These are phyloP conservation scores for Cranoglanis bouderius DNA, from an alignment of 2,113 vertebrate species.

Conservation along the genomic window DNA sequence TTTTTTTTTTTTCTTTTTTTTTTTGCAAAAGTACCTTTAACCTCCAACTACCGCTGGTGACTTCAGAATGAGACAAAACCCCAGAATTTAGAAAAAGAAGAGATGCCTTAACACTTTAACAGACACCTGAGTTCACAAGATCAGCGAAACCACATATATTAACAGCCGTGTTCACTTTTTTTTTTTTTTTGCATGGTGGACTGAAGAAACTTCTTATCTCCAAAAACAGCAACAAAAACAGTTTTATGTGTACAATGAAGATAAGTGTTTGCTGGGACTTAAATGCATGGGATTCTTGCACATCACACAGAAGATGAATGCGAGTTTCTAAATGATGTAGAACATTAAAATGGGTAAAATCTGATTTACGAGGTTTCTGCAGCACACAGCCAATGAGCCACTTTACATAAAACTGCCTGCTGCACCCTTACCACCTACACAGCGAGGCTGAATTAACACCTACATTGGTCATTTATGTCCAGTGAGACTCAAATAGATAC, in stretches of 20 bases:
- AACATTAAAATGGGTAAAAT: constrained; percentile 4
- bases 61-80: not conserved
- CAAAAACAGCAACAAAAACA: constrained; percentile 8
- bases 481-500: not conserved
- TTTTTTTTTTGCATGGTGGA: not conserved
- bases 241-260: not conserved
- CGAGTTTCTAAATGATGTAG: not conserved
- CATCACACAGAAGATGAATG: not conserved
- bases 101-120: not conserved
- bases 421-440: constrained; percentile 13
- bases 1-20: not conserved
- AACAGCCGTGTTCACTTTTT: not conserved
- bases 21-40: not conserved
- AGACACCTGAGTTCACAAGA: not conserved
- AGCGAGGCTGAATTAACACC: constrained; percentile 6
- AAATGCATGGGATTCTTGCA: not conserved
- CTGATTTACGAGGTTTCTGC: constrained; percentile 1
- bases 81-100: not conserved
- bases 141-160: not conserved
- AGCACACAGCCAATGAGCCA: not conserved
- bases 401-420: constrained; percentile 24
- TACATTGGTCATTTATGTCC: constrained; percentile 6
- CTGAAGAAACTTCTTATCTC: not conserved
- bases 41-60: constrained; percentile 7
- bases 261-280: constrained; percentile 9